Base-by-base conservation (phyloP, 2,113 vertebrate genomes). In the Ursus arctos region DNA sequence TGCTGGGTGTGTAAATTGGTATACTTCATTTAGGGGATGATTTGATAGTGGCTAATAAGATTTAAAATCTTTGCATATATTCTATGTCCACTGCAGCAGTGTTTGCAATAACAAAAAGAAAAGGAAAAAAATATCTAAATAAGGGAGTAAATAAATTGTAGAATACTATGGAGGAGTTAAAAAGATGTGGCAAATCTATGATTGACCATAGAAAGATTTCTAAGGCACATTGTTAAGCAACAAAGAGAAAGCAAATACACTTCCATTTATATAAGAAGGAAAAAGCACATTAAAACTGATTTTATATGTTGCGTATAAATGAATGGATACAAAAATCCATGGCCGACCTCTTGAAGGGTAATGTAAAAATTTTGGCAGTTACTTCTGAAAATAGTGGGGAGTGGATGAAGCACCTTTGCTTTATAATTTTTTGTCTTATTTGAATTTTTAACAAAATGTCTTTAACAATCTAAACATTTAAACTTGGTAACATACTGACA, bases 21-120 rank as follows among this genome's bases (percentile, higher is more conserved):
- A 22, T 55, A 31, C 8, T 71, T 57, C 57, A 71, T 74, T 85
- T 49, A 69, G 9, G 47, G 47, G 21, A 26, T 16, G 55, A 47
- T 49, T 65, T 57, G 28, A 69, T 33, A 79, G 11, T 33, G 67
- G 43, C 14, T n/a, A 80, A 10, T 36, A 53, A n/a, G 22, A 77
- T 82, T 69, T 71, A 82, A 91, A 97, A 65, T 82, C 33, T 93
- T 22, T 86, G 65, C 57, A 82, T 31, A 43, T 51, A 28, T 61
- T 63, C 22, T 47, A 77, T 71, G 19, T 53, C 90, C 15, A 65
- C 16, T 61, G 8, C 33, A 84, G 36, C 9, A 65, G 57, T 33
- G 18, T 21, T 65, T 67, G 18, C 8, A 90, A 22, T 24, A 79
- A 94, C 31, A 76, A 51, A 59, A 26, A 14, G n/a, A 55, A 55